These are phyloP conservation scores for Psittacara wagleri DNA, from an alignment of 2,113 vertebrate genomes.

Conservation along the genomic window DNA sequence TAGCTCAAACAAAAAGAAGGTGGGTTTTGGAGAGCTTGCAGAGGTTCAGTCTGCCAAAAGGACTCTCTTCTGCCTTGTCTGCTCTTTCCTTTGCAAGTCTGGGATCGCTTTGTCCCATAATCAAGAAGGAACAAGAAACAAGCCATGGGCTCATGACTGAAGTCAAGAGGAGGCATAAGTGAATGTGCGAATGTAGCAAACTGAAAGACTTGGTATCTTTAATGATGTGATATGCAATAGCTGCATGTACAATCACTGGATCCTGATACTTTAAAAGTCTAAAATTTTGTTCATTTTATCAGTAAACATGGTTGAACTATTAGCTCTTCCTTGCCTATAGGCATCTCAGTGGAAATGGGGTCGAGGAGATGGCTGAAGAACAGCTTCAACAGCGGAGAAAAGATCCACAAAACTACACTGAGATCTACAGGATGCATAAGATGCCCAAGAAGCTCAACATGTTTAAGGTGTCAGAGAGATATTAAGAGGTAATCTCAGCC, in stretches of 20 bases:
- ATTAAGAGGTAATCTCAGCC: not conserved
- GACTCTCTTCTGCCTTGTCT: not conserved
- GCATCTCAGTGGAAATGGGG: not conserved
- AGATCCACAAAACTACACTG: not conserved
- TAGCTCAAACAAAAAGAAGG: not conserved
- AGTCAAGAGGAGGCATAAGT: not conserved
- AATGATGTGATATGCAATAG: not conserved
- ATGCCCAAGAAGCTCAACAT: not conserved
- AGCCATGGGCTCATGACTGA: not conserved
- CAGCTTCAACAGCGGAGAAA: not conserved
- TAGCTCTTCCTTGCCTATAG: not conserved
- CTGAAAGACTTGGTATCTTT: not conserved
- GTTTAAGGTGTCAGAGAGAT: not conserved
- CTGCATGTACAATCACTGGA: not conserved
- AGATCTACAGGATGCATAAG: not conserved
- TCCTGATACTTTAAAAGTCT: not conserved
- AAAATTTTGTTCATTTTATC: not conserved
- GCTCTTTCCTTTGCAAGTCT: not conserved
- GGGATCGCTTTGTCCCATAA: not conserved
- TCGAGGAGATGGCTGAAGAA: not conserved
- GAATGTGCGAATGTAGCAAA: not conserved
- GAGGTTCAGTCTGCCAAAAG: not conserved
- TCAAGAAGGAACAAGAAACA: not conserved
- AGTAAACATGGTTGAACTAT: not conserved
- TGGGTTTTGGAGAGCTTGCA: not conserved